phyloP scores from a whole-genome alignment of 2,888 invertebrate genomes.

The Synergus itoensis region DNA sequence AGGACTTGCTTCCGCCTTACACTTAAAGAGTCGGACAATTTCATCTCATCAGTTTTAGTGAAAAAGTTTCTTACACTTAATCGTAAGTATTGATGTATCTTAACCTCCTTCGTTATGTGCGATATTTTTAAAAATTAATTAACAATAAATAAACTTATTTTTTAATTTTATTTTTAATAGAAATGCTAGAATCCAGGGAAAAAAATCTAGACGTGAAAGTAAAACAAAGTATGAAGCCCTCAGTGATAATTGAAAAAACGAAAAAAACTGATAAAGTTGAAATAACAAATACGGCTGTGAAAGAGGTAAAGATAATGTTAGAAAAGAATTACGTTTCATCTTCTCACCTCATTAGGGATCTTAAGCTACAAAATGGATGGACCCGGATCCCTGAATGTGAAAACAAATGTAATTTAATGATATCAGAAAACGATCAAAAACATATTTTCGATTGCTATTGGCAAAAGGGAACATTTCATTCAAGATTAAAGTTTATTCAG shows the following conservation, averaged over 20 bases:
- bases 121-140: neutral
- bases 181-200: neutral
- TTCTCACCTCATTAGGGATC: neutral
- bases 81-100: neutral
- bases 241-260: neutral
- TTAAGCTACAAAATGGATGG: neutral
- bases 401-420: neutral
- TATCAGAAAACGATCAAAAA: slow-evolving; percentile 2
- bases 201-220: neutral
- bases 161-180: neutral
- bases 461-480: slow-evolving; percentile 1
- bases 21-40: neutral
- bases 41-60: slow-evolving; percentile 1
- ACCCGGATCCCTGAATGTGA: neutral
- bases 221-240: neutral
- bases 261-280: neutral
- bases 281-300: neutral
- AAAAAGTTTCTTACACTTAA: neutral
- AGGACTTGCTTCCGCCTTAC: neutral
- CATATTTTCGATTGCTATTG: neutral
- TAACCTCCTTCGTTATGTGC: neutral
- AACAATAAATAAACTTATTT: too few species aligned
- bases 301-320: neutral
- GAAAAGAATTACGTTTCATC: neutral
- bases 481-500: neutral